Percentiles rank a stretch among this genome's conserved stretches.
phyloP scores from a whole-genome alignment of 2,888 invertebrate species.

The Volucella inflata region DNA sequence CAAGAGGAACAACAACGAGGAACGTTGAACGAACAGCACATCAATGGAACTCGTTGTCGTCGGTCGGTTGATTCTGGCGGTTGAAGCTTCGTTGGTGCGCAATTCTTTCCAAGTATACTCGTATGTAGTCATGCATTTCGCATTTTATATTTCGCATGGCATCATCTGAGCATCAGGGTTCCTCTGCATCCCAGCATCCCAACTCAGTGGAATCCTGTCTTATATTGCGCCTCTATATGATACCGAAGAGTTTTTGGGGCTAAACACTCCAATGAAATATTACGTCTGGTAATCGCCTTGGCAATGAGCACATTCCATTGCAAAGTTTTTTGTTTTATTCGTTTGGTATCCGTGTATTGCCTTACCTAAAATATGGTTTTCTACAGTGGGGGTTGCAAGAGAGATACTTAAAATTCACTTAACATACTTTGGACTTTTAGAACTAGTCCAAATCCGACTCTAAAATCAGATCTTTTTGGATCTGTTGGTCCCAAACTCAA shows the following conservation, averaged over 20 bases:
- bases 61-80: constrained; percentile 1
- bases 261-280: constrained; percentile 60
- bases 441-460: too few relatives aligned
- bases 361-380: too few relatives aligned
- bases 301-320: constrained; percentile 66
- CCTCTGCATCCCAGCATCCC: neutral
- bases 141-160: constrained; percentile 53
- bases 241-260: constrained; percentile 40
- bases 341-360: neutral
- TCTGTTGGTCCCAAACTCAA: too few relatives aligned
- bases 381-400: too few relatives aligned
- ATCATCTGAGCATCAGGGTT: constrained; percentile 6
- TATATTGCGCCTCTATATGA: constrained; percentile 51
- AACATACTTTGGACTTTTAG: too few relatives aligned
- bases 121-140: constrained; percentile 35
- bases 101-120: constrained; percentile 36
- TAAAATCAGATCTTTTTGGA: too few relatives aligned
- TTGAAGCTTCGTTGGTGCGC: too few relatives aligned
- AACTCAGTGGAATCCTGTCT: constrained; percentile 51
- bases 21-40: constrained; percentile 1
- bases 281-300: constrained; percentile 67
- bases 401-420: too few relatives aligned
- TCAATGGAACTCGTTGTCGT: constrained; percentile 36
- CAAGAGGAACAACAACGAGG: neutral
- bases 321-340: constrained; percentile 35